Evolutionary conservation across 1,140 invertebrate species (phyloP).

Genomic region (Danaus plexippus): DNA sequence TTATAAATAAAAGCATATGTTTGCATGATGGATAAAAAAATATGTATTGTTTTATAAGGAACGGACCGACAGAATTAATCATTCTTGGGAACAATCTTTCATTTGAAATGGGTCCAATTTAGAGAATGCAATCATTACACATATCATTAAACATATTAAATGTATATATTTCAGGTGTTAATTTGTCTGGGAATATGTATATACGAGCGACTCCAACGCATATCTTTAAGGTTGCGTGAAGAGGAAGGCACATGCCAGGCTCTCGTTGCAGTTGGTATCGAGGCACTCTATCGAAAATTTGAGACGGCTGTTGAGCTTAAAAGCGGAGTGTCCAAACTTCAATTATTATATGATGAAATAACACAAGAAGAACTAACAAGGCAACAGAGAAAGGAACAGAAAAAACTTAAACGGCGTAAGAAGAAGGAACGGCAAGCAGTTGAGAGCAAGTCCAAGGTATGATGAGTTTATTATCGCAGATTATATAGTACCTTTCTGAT

Average conservation of each 20-base stretch:
- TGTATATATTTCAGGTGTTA: conserved; percentile 71
- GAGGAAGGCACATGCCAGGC: conserved; percentile 94
- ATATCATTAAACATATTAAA: no score
- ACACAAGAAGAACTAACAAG: conserved; percentile 87
- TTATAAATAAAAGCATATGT: no score
- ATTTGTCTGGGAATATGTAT: conserved; percentile 94
- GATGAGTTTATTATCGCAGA: neutral
- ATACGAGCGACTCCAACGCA: conserved; percentile 88
- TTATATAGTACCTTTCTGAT: neutral
- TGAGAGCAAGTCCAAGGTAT: conserved; percentile 58
- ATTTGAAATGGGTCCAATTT: neutral
- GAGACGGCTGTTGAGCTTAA: conserved; percentile 91
- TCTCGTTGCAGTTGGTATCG: conserved; percentile 88
- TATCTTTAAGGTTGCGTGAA: conserved; percentile 87
- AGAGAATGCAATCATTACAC: neutral
- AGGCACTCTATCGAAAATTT: conserved; percentile 89
- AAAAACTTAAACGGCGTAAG: conserved; percentile 90
- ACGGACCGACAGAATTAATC: no score
- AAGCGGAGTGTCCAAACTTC: conserved; percentile 89
- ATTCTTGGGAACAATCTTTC: neutral
- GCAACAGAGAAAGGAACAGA: conserved; percentile 87
- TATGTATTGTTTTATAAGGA: no score
- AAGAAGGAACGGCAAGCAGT: conserved; percentile 76
- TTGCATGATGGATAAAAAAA: no score
- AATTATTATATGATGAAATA: conserved; percentile 86